Conservation (phyloP, 2,113 vertebrate genomes). For the Otis tarda region DNA sequence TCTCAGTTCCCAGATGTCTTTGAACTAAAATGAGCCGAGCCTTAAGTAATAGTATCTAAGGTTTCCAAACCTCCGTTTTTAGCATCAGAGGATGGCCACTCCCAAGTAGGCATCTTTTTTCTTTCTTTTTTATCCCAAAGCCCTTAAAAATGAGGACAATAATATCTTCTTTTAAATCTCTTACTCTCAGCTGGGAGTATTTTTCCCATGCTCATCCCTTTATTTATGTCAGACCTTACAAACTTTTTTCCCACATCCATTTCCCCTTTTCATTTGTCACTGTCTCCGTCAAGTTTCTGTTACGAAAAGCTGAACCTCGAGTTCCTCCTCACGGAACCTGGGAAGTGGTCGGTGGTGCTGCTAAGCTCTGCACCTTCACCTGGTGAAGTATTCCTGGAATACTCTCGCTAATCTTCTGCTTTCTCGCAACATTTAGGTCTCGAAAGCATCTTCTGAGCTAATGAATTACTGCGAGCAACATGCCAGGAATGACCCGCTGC, state of each 20-base stretch:
- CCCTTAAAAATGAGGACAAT: not conserved
- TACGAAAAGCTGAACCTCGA: accelerated
- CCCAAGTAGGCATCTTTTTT: not conserved
- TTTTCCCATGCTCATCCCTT: not conserved
- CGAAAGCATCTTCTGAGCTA: constrained; percentile 91
- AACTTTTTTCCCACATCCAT: accelerated
- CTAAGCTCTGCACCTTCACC: not conserved
- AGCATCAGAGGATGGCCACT: not conserved
- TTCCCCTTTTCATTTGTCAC: not conserved
- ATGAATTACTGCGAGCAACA: constrained; percentile 98
- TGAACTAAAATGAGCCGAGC: not conserved
- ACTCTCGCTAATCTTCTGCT: not conserved
- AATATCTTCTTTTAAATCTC: not conserved
- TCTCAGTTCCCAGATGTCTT: not conserved
- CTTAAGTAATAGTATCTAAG: not conserved
- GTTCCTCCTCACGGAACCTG: not conserved
- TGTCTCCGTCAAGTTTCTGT: not conserved
- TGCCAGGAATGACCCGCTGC: constrained; percentile 88
- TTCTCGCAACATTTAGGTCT: constrained; percentile 76
- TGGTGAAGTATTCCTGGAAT: too few species aligned
- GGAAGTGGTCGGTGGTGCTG: too few species aligned
- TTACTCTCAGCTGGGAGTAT: accelerated
- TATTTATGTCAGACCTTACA: not conserved
- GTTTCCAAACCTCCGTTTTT: not conserved
- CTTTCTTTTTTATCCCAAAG: not conserved